These are phyloP conservation scores for Meta bourneti DNA, from an alignment of 2,888 invertebrate species.

Conservation along the genomic window DNA sequence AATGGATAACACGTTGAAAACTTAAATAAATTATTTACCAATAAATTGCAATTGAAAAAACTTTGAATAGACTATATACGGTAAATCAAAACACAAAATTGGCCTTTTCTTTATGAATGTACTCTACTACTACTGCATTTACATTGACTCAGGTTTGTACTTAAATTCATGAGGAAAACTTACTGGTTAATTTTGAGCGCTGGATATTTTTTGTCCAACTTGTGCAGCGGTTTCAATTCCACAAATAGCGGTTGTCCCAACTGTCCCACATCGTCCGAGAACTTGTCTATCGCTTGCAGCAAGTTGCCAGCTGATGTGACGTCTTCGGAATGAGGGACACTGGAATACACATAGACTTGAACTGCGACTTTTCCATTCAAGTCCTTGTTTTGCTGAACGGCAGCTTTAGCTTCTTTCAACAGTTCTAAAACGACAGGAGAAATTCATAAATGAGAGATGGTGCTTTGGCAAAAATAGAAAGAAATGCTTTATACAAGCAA, in stretches of 20 bases:
- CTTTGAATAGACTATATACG: not conserved
- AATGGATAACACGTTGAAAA: too few species aligned
- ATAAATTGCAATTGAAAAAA: too few species aligned
- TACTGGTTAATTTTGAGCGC: constrained; percentile 1
- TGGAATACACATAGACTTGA: not conserved
- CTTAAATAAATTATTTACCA: too few species aligned
- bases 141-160: too few species aligned
- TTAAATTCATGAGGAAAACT: not conserved
- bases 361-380: not conserved
- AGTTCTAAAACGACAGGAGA: not conserved
- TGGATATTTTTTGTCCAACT: constrained; percentile 14
- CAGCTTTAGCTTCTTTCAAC: not conserved
- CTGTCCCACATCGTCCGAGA: not conserved
- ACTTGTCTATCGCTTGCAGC: not conserved
- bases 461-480: not conserved
- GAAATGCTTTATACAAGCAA: not conserved
- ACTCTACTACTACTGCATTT: not conserved
- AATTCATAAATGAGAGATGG: not conserved
- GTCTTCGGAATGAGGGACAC: not conserved
- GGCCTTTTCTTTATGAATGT: not conserved
- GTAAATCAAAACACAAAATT: not conserved
- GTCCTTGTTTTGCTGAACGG: not conserved
- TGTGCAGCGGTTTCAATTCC: constrained; percentile 25
- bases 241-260: constrained; percentile 26
- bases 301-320: not conserved